These are phyloP conservation scores for Andrena dorsata DNA, from an alignment of 2,888 invertebrate species.

Conservation along the genomic window DNA sequence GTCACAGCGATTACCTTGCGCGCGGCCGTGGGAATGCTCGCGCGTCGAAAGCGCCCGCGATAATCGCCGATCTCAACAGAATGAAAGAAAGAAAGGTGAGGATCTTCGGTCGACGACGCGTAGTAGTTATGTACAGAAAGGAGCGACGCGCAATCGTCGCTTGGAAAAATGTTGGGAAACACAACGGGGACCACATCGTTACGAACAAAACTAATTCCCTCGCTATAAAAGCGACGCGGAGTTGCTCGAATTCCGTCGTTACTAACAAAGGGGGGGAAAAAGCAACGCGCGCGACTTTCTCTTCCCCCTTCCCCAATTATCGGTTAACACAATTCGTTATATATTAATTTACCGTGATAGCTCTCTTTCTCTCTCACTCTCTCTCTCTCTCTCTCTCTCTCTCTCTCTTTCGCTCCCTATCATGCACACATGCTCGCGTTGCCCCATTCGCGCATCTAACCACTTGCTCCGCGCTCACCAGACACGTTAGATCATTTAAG, in stretches of 20 bases:
- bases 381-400: constrained; percentile 59
- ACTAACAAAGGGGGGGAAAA: constrained; percentile 14
- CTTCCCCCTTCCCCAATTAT: constrained; percentile 58
- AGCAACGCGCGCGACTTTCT: constrained; percentile 60
- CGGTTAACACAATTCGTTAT: constrained; percentile 70
- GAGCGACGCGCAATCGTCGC: constrained; percentile 31
- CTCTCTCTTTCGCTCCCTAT: constrained; percentile 61
- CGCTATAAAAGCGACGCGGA: constrained; percentile 9
- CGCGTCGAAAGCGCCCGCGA: constrained; percentile 22
- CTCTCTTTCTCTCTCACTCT: constrained; percentile 62
- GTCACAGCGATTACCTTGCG: constrained; percentile 6
- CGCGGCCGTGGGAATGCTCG: constrained; percentile 4
- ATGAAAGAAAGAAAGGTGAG: constrained; percentile 40
- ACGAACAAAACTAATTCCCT: constrained; percentile 33
- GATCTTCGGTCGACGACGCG: constrained; percentile 42
- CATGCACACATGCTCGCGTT: constrained; percentile 48
- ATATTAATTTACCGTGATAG: constrained; percentile 68
- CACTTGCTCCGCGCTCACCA: constrained; percentile 22
- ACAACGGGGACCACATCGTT: constrained; percentile 48
- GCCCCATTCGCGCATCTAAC: background rate
- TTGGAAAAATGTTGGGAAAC: constrained; percentile 29
- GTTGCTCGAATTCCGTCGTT: constrained; percentile 34
- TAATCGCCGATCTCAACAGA: constrained; percentile 46
- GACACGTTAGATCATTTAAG: constrained; percentile 59
- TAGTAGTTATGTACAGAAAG: constrained; percentile 65